phyloP scores from a whole-genome alignment of 2,888 invertebrate species.

The Ctenicera cuprea region DNA sequence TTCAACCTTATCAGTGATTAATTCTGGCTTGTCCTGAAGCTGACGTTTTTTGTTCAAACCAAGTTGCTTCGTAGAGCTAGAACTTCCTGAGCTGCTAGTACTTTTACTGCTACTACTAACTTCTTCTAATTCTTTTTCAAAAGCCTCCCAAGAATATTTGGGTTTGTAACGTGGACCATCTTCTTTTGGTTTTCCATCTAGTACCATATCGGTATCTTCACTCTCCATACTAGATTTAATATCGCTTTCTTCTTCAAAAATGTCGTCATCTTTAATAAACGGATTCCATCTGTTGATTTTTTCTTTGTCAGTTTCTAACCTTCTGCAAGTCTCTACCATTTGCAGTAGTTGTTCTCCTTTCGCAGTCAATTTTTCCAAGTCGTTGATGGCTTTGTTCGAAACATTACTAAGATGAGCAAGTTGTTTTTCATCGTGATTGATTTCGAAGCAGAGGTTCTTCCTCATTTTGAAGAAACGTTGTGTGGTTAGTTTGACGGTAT shows the following conservation, averaged over 20 bases:
- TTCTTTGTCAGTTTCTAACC: slow-evolving; percentile 76
- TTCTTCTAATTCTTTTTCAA: background rate
- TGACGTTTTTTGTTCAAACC: background rate
- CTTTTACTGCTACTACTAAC: background rate
- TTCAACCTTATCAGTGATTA: background rate
- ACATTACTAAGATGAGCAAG: slow-evolving; percentile 62
- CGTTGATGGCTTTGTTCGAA: slow-evolving; percentile 71
- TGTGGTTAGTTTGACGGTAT: slow-evolving; percentile 56
- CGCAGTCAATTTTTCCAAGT: slow-evolving; percentile 70
- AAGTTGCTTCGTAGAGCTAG: background rate
- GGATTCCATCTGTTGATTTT: slow-evolving; percentile 71
- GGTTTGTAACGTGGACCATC: background rate
- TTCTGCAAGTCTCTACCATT: slow-evolving; percentile 75
- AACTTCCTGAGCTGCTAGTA: background rate
- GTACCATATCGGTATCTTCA: background rate
- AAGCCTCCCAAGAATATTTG: slow-evolving; percentile 13
- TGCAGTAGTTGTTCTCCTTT: slow-evolving; percentile 75
- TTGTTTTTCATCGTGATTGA: slow-evolving; percentile 62
- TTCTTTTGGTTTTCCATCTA: background rate
- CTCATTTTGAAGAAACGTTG: slow-evolving; percentile 56
- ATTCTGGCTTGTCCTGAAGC: background rate
- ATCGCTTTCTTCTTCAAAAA: background rate
- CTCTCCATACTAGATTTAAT: background rate
- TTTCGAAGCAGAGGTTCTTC: slow-evolving; percentile 60
- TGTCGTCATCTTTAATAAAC: background rate